Evolutionary conservation across 2,888 invertebrate species (phyloP), one percentile per base, ranked within the genome.

Genomic region (Drosophila mettleri): DNA sequence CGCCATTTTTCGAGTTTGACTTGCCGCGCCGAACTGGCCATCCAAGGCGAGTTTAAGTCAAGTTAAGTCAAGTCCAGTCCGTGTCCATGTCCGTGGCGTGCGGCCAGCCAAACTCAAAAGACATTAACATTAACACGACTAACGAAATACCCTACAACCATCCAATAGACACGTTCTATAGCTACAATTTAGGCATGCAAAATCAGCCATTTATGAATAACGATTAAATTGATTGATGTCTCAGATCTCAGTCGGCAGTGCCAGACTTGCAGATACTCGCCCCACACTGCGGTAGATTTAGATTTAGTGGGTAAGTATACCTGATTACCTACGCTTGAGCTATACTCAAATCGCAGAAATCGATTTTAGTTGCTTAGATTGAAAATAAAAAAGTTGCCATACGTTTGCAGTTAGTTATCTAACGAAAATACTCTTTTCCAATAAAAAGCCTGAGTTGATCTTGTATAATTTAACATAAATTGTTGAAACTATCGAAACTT

Each of bases 1-100:
- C 69, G 59, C 74, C 79, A 74, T 76, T 86, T 81, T 77, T 80
- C 75, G 83, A 74, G 88, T 67, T 72, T 69, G 69, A 66, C 66
- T 69, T 66, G 49, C 43, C 57, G 24, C n/a, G 49, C 45, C 41
- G 34, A 38, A 18, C 20, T 16, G 22, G 3, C 34, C 8, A 12
- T 10, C 9, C 36, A 12, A 18, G 14, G 14, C 14, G 18, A 38
- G 9, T 4, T 24, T 18, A 51, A 51, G 34, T 39, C 55, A 22
- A 38, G 43, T 18, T 18, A 18, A 38, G 14, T 31, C 2, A 22
- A 45, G 31, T 33, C 45, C 31, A 20, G 18, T 39, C 4, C 7
- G 49, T 0, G 34, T n/a, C 49, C 49, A n/a, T 22, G 34, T n/a
- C 49, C 49, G 10, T 22, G 80, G 66, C 70, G 65, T 54, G 20